Evolutionary conservation across 1,140 invertebrate genomes (phyloP).

Genomic region (Drosophila simulans): DNA sequence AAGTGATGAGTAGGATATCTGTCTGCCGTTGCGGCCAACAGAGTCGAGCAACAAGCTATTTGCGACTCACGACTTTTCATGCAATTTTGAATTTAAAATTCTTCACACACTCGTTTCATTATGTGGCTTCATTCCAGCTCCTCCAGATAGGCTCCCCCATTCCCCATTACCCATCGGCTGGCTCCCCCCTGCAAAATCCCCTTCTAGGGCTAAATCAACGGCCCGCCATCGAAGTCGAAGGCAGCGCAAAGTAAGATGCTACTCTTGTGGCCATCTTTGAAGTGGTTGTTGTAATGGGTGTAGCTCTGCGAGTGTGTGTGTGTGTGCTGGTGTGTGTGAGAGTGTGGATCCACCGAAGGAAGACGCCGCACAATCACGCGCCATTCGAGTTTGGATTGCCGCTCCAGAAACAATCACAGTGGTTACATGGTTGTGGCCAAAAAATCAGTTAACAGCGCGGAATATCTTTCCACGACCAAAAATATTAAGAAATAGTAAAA

Average conservation of each 20-base stretch:
- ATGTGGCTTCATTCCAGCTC: constrained; percentile 67
- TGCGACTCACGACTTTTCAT: constrained; percentile 83
- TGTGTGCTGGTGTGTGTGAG: constrained; percentile 11
- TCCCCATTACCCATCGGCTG: neutral
- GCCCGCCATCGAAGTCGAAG: constrained; percentile 74
- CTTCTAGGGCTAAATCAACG: constrained; percentile 50
- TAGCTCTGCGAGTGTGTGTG: constrained; percentile 15
- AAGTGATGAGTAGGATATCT: constrained; percentile 83
- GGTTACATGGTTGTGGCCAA: neutral
- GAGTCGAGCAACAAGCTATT: constrained; percentile 73
- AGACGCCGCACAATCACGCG: constrained; percentile 72
- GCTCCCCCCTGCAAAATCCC: neutral
- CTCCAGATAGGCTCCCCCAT: constrained; percentile 23
- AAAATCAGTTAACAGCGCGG: too few species aligned
- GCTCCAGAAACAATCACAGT: constrained; percentile 58
- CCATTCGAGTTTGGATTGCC: constrained; percentile 74
- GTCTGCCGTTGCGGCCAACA: constrained; percentile 47
- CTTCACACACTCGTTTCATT: constrained; percentile 83
- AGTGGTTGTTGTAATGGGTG: constrained; percentile 75
- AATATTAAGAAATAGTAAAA: too few species aligned
- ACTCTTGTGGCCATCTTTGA: constrained; percentile 81
- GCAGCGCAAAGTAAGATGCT: constrained; percentile 76
- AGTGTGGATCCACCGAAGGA: constrained; percentile 42
- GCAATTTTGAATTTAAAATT: constrained; percentile 84
- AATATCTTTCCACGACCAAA: neutral